These are phyloP conservation scores for Jacana jacana DNA, from an alignment of 2,113 vertebrate genomes.

Conservation along the genomic window DNA sequence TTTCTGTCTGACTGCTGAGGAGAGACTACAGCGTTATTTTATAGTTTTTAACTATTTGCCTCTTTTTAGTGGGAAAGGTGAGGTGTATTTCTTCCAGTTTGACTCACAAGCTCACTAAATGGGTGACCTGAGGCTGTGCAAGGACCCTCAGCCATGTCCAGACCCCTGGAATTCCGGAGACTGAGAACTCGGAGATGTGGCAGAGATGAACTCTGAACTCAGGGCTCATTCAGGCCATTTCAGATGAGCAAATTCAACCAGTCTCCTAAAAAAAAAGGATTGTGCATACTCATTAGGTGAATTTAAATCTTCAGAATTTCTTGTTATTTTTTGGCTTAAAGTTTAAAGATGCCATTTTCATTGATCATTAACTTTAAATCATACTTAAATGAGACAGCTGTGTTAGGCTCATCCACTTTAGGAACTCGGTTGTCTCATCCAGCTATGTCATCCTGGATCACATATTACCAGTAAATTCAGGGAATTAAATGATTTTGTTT, in stretches of 20 bases:
- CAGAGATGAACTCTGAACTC: not conserved
- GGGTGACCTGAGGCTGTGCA: not conserved
- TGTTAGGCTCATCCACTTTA: conserved; percentile 28
- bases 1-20: not conserved
- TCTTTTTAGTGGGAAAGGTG: not conserved
- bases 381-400: conserved; percentile 1
- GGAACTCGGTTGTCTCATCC: conserved; percentile 57
- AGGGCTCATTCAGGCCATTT: not conserved
- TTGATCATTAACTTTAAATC: conserved; percentile 29
- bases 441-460: conserved; percentile 49
- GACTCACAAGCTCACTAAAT: conserved; percentile 4
- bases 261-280: not conserved
- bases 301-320: not conserved
- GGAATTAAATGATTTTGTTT: conserved; percentile 50
- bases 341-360: not conserved
- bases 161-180: not conserved
- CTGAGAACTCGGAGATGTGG: not conserved
- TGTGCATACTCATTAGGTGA: not conserved
- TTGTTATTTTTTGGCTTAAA: not conserved
- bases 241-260: not conserved
- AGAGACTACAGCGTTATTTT: not conserved
- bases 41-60: not conserved
- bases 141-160: not conserved
- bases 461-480: conserved; percentile 40
- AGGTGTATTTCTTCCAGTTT: not conserved